A percentile compares a stretch with the other conserved stretches of the same genome.
phyloP scores from a whole-genome alignment of 2,113 vertebrate species.

The Sterrhoptilus dennistouni region DNA sequence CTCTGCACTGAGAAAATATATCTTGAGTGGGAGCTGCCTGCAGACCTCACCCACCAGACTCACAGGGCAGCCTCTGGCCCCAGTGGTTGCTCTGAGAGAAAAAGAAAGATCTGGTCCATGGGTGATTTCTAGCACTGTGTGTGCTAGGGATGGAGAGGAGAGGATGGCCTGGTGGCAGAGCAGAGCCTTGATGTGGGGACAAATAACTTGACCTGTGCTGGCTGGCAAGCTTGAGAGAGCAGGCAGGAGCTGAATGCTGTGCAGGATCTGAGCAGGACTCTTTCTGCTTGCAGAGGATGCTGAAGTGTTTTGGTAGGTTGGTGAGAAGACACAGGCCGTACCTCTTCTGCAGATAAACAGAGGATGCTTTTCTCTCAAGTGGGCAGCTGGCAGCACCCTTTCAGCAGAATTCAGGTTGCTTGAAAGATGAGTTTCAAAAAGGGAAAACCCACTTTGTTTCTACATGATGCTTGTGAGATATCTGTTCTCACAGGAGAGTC shows the following conservation, averaged over 20 bases:
- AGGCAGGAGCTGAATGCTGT: neutral
- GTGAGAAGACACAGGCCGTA: neutral
- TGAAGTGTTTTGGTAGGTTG: neutral
- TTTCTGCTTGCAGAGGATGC: neutral
- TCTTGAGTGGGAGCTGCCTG: neutral
- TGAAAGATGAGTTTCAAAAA: neutral
- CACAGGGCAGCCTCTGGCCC: neutral
- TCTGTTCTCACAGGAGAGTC: neutral
- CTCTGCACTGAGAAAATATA: neutral
- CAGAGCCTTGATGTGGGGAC: neutral
- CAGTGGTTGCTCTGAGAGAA: neutral
- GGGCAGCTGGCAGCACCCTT: neutral
- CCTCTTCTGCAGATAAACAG: neutral
- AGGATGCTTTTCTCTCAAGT: neutral
- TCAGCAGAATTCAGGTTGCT: constrained; percentile 1
- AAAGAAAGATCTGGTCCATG: neutral
- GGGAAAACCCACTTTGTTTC: neutral
- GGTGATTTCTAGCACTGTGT: neutral
- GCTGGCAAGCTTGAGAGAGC: neutral
- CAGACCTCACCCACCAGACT: neutral
- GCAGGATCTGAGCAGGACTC: neutral
- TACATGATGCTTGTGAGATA: neutral
- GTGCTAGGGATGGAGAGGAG: neutral
- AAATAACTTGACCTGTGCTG: neutral
- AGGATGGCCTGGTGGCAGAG: neutral